phyloP scores from a whole-genome alignment of 2,888 invertebrate genomes.

The Diogma glabrata region DNA sequence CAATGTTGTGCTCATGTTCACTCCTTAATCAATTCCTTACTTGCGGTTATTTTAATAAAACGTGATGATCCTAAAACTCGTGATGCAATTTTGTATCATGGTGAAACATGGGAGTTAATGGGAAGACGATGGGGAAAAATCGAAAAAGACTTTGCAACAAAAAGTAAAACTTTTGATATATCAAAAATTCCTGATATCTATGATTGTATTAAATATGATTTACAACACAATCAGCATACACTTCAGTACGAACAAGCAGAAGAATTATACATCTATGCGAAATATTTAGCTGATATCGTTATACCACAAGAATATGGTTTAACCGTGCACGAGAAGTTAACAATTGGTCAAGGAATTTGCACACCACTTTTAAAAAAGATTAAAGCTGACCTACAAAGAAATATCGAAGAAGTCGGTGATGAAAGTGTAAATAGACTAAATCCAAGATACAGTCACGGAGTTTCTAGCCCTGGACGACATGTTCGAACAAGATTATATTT shows the following conservation, averaged over 20 bases:
- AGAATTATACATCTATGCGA: constrained; percentile 88
- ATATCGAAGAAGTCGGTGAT: constrained; percentile 84
- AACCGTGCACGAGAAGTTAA: constrained; percentile 87
- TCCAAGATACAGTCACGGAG: constrained; percentile 95
- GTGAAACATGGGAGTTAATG: constrained; percentile 98
- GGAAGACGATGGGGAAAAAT: constrained; percentile 95
- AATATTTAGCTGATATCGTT: constrained; percentile 95
- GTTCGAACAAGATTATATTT: constrained; percentile 98
- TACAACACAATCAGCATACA: constrained; percentile 95
- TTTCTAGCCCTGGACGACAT: constrained; percentile 94
- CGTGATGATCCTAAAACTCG: constrained; percentile 83
- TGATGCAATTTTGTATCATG: constrained; percentile 92
- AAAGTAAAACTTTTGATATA: constrained; percentile 88
- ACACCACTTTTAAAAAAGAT: constrained; percentile 93
- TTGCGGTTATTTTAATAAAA: constrained; percentile 73
- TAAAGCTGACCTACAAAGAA: constrained; percentile 83
- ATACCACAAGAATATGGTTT: constrained; percentile 99
- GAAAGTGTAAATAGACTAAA: constrained; percentile 93
- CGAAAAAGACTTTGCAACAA: constrained; percentile 94
- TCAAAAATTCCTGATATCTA: constrained; percentile 99
- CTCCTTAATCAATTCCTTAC: constrained; percentile 70
- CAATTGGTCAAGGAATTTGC: constrained; percentile 95
- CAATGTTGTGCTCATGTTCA: constrained; percentile 88
- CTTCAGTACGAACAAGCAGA: constrained; percentile 87
- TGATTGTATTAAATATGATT: constrained; percentile 97